phyloP scores from a whole-genome alignment of 1,140 invertebrate genomes.

The Brachionus paranguensis region DNA sequence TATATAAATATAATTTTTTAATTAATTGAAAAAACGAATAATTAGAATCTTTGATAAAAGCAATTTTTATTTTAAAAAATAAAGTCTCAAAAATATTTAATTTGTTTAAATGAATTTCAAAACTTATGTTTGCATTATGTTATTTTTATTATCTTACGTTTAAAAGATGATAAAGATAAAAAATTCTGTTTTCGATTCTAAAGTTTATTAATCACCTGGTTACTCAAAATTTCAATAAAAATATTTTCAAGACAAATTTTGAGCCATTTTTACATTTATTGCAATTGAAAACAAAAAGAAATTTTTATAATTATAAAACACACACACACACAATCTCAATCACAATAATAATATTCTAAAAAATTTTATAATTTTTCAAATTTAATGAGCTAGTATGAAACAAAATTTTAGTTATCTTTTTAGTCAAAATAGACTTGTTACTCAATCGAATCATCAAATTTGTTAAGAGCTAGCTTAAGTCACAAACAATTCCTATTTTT shows the following conservation, averaged over 20 bases:
- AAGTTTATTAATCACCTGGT: background rate
- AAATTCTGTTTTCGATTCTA: background rate
- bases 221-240: background rate
- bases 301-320: background rate
- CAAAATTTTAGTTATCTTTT: background rate
- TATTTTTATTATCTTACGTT: too few relatives aligned
- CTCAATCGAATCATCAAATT: background rate
- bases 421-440: background rate
- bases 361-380: background rate
- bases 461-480: background rate
- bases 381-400: background rate
- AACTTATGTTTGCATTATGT: too few relatives aligned
- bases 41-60: too few relatives aligned
- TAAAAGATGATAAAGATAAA: too few relatives aligned
- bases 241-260: background rate
- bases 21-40: too few relatives aligned
- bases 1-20: background rate
- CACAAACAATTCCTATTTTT: background rate
- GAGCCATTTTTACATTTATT: background rate
- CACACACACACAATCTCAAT: background rate
- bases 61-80: too few relatives aligned
- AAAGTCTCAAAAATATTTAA: too few relatives aligned
- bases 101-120: too few relatives aligned
- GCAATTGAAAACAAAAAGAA: background rate
- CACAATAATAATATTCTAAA: constrained; percentile 25